Evolutionary conservation across 2,113 vertebrate genomes (phyloP).

Genomic region (Fregata magnificens): DNA sequence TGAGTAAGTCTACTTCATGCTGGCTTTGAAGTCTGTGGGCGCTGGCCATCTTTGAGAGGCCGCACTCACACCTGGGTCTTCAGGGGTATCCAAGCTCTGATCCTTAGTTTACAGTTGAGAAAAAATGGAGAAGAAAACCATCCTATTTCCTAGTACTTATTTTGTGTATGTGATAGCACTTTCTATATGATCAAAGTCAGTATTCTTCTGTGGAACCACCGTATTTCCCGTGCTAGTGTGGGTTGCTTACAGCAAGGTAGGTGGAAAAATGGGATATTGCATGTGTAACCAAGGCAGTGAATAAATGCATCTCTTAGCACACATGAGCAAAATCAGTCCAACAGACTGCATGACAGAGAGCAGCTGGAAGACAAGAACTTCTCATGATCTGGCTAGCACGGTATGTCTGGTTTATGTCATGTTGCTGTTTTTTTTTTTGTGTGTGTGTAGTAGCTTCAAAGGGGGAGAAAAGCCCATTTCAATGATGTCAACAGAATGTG

Average conservation of each 20-base stretch:
- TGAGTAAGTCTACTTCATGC: neutral
- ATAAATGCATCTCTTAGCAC: neutral
- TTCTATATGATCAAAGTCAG: neutral
- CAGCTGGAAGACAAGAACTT: neutral
- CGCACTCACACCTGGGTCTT: neutral
- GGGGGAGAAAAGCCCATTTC: conserved; percentile 2
- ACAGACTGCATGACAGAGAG: neutral
- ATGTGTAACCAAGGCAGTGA: neutral
- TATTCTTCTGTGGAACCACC: neutral
- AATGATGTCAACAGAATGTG: conserved; percentile 83
- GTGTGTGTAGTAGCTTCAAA: neutral
- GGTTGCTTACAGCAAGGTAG: neutral
- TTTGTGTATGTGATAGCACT: neutral
- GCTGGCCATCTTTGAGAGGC: neutral
- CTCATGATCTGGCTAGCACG: neutral
- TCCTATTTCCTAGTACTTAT: neutral
- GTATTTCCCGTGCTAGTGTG: neutral
- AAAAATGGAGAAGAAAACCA: neutral
- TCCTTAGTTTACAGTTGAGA: neutral
- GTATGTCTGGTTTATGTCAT: neutral
- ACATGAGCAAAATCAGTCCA: neutral
- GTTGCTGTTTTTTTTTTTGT: neutral
- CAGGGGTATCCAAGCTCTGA: neutral
- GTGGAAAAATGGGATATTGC: neutral
- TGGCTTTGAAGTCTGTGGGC: neutral